Evolutionary conservation across 2,113 vertebrate genomes (phyloP).

Genomic region (Heterochromis multidens): DNA sequence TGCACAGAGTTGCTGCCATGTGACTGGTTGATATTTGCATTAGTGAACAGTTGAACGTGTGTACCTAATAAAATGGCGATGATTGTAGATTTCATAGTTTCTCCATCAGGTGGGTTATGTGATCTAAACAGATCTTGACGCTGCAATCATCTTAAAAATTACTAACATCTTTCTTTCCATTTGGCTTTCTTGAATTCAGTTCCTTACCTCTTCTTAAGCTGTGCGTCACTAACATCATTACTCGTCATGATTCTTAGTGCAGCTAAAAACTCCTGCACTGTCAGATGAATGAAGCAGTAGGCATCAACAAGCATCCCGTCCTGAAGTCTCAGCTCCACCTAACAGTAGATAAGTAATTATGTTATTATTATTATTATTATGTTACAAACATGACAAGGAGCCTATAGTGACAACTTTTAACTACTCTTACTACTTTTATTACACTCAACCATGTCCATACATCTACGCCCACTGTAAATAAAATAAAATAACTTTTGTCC

Average conservation of each 20-base stretch:
- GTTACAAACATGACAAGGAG: not conserved
- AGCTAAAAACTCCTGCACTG: conserved; percentile 88
- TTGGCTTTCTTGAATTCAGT: not conserved
- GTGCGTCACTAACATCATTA: conserved; percentile 52
- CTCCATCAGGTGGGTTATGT: not conserved
- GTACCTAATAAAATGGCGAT: too few relatives aligned
- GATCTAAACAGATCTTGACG: not conserved
- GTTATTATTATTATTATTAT: not conserved
- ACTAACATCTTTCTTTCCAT: not conserved
- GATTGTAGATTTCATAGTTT: not conserved
- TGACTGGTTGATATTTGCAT: rapidly evolving
- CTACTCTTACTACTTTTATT: not conserved
- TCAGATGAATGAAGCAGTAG: conserved; percentile 85
- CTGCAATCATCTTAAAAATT: not conserved
- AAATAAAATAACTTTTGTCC: not conserved
- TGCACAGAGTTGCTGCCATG: rapidly evolving
- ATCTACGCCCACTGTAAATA: not conserved
- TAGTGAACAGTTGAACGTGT: too few relatives aligned
- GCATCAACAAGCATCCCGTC: conserved; percentile 55
- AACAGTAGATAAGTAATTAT: conserved; percentile 12
- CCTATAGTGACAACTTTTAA: not conserved
- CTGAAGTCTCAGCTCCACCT: conserved; percentile 71
- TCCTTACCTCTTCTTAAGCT: conserved; percentile 69
- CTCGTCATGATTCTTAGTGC: conserved; percentile 85
- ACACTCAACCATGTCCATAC: not conserved